phyloP scores from a whole-genome alignment of 2,113 vertebrate genomes.

The Scolopax mira region DNA sequence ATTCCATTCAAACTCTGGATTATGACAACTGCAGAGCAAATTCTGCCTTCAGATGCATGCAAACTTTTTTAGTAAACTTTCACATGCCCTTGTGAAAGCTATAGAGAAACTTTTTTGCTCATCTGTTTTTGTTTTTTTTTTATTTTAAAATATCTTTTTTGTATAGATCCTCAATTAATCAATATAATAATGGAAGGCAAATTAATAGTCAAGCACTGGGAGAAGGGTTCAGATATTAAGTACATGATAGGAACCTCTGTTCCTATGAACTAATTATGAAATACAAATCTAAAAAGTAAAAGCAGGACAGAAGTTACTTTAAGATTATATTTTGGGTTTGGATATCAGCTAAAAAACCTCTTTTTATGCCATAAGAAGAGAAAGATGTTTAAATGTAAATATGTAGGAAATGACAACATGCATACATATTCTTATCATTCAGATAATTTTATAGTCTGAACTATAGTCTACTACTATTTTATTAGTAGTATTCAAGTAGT shows the following conservation, averaged over 20 bases:
- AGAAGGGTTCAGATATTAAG: neutral
- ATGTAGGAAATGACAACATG: neutral
- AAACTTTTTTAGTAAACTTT: neutral
- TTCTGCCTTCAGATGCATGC: neutral
- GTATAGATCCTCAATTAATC: neutral
- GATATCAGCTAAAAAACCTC: neutral
- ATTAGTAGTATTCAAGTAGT: no score
- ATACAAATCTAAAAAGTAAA: neutral
- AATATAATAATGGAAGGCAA: neutral
- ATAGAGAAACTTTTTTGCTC: neutral
- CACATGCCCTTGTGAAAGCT: neutral
- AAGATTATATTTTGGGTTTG: neutral
- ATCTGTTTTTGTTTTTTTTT: neutral
- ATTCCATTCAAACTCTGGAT: neutral
- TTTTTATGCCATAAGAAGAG: neutral
- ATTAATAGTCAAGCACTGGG: neutral
- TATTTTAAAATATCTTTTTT: neutral
- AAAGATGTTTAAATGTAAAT: neutral
- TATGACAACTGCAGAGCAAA: neutral
- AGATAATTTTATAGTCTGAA: neutral
- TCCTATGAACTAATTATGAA: neutral
- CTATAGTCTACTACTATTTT: no score
- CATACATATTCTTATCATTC: neutral
- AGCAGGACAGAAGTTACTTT: neutral
- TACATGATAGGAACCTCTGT: neutral